Evolutionary conservation across 2,888 invertebrate species (phyloP).

Genomic region (Aleiodes alternator): DNA sequence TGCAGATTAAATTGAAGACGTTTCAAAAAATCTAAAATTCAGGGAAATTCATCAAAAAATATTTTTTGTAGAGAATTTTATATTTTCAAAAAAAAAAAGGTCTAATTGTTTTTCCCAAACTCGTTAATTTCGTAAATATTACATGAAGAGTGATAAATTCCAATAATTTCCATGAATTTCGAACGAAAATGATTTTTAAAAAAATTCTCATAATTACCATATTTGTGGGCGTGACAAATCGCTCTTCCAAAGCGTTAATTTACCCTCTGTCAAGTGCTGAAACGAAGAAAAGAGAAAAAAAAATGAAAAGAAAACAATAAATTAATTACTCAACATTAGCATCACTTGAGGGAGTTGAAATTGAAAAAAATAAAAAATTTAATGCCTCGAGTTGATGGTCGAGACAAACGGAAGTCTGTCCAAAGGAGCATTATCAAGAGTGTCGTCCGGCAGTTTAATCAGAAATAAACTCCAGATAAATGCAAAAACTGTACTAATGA

Average conservation of each 20-base stretch:
- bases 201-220: constrained; percentile 65
- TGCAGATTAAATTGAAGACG: too few species aligned
- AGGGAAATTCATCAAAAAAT: too few species aligned
- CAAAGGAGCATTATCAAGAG: constrained; percentile 7
- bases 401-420: constrained; percentile 4
- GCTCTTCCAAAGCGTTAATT: constrained; percentile 72
- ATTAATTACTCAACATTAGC: constrained; percentile 54
- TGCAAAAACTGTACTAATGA: neutral
- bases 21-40: too few species aligned
- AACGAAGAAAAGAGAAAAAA: constrained; percentile 45
- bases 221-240: constrained; percentile 69
- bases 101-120: too few species aligned
- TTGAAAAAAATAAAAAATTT: constrained; percentile 31
- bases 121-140: neutral
- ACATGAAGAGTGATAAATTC: neutral
- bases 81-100: too few species aligned
- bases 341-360: constrained; percentile 44
- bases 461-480: neutral
- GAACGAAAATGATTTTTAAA: constrained; percentile 30
- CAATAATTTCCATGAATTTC: constrained; percentile 28
- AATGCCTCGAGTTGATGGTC: neutral
- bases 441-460: constrained; percentile 8
- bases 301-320: neutral
- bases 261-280: constrained; percentile 74
- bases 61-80: too few species aligned